Evolutionary conservation across 2,888 invertebrate genomes (phyloP).

Genomic region (Hyalella azteca): DNA sequence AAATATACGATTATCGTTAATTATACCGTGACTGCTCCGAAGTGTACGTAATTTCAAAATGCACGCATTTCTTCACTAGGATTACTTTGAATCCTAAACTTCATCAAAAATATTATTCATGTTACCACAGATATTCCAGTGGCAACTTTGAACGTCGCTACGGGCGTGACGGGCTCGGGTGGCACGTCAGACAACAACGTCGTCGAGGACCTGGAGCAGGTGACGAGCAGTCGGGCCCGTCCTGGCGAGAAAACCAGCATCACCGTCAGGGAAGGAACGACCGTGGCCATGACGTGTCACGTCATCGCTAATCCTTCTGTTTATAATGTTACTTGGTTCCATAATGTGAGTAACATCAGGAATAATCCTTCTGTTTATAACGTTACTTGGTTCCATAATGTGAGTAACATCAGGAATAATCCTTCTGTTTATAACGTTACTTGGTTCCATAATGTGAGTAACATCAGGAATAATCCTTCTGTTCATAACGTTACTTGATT

Average conservation of each 20-base stretch:
- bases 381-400: too few relatives aligned
- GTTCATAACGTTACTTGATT: background rate
- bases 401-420: constrained; percentile 49
- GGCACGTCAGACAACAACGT: background rate
- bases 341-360: constrained; percentile 49
- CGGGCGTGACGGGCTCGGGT: background rate
- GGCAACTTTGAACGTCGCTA: constrained; percentile 28
- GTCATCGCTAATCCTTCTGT: constrained; percentile 52
- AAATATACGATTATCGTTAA: too few relatives aligned
- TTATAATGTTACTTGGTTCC: constrained; percentile 56
- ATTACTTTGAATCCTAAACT: too few relatives aligned
- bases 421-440: constrained; percentile 52
- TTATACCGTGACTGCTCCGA: too few relatives aligned
- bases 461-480: background rate
- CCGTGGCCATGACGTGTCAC: constrained; percentile 50
- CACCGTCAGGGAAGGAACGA: constrained; percentile 45
- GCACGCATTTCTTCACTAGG: too few relatives aligned
- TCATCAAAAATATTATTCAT: too few relatives aligned
- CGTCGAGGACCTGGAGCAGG: too few relatives aligned
- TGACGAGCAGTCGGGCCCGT: background rate
- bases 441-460: constrained; percentile 56
- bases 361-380: background rate
- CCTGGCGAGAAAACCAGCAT: constrained; percentile 36
- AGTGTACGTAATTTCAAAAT: too few relatives aligned
- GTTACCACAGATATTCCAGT: constrained; percentile 35